These are phyloP conservation scores for Ceratina calcarata DNA, from an alignment of 1,140 invertebrate genomes.

Conservation along the genomic window DNA sequence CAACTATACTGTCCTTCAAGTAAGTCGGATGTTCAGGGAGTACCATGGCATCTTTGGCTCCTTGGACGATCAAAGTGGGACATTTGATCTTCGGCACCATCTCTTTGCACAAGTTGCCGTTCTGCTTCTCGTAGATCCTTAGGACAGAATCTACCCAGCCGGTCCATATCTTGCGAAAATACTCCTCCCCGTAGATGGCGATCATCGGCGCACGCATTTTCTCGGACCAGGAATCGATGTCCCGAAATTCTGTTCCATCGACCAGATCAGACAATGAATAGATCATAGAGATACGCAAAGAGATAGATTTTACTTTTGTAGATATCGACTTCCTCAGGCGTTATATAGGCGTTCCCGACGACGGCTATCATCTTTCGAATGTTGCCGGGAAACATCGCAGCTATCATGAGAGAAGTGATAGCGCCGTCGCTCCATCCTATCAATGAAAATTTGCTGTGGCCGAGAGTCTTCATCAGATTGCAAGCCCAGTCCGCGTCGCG, in stretches of 20 bases:
- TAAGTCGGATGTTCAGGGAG: constrained; percentile 86
- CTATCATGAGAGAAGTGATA: constrained; percentile 88
- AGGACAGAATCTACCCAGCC: constrained; percentile 87
- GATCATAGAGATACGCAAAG: background rate
- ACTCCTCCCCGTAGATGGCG: constrained; percentile 87
- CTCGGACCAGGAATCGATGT: constrained; percentile 90
- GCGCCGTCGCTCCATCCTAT: constrained; percentile 95
- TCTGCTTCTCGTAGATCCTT: constrained; percentile 81
- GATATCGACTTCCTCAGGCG: constrained; percentile 84
- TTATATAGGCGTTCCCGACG: constrained; percentile 89
- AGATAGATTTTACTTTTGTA: constrained; percentile 80
- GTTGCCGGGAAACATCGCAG: constrained; percentile 84
- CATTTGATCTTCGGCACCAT: constrained; percentile 84
- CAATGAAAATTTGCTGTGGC: constrained; percentile 87
- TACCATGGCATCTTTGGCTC: constrained; percentile 90
- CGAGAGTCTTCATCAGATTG: constrained; percentile 87
- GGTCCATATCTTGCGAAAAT: constrained; percentile 86
- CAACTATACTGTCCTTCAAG: constrained; percentile 84
- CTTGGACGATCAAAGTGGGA: constrained; percentile 90
- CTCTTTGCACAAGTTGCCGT: constrained; percentile 88
- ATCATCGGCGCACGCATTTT: constrained; percentile 88
- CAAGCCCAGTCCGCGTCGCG: constrained; percentile 87
- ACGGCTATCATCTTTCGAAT: constrained; percentile 89
- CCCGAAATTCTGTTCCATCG: constrained; percentile 78
- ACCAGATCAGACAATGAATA: background rate